Base-by-base conservation (phyloP, 2,113 vertebrate genomes). In the Tenrec ecaudatus region DNA sequence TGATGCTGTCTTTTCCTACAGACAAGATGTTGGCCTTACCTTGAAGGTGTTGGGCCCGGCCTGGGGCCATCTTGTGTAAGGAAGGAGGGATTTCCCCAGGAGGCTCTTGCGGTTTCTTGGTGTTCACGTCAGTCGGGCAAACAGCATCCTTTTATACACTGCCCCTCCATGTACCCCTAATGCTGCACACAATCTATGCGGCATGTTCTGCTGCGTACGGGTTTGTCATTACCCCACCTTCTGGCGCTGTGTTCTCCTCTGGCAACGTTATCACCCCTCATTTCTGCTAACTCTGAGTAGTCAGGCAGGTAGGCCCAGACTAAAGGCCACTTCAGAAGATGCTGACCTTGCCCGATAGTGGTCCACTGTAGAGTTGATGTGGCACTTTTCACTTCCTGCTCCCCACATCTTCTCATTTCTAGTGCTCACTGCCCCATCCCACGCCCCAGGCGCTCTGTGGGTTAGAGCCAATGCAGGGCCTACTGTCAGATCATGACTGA, bases 1-100 rank as follows among this genome's bases (percentile, higher is more conserved):
- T 95, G 96, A 96, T 90, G 95, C 82, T 84, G 86, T 90, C 89
- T 82, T 64, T 36, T 76, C 68, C 96, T 94, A 97, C 96, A 92
- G 91, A 97, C 81, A 95, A 95, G 92, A 85, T 94, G 33, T 11
- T 64, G 57, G 68, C 36, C 75, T 15, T 91, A 43, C 93, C 93
- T 87, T 77, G 75, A 79, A 88, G 82, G 75, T 0, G 0, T 83
- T 93, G 85, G 76, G 81, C 47, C 43, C 85, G 40, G 71, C 69
- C 16, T 17, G 62, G 73, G 62, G 64, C 83, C 73, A 31, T 47
- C 71, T 62, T 71, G 89, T 38, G 33, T 43, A 17, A 29, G 12
- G 22, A 4, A 58, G n/a, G 76, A 60, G 64, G 40, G 31, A 57
- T 90, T 60, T 53, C 29, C 57, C 20, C 12, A 0, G 7, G 53